These are phyloP conservation scores for Pagrus major DNA, from an alignment of 2,113 vertebrate species.

Conservation along the genomic window DNA sequence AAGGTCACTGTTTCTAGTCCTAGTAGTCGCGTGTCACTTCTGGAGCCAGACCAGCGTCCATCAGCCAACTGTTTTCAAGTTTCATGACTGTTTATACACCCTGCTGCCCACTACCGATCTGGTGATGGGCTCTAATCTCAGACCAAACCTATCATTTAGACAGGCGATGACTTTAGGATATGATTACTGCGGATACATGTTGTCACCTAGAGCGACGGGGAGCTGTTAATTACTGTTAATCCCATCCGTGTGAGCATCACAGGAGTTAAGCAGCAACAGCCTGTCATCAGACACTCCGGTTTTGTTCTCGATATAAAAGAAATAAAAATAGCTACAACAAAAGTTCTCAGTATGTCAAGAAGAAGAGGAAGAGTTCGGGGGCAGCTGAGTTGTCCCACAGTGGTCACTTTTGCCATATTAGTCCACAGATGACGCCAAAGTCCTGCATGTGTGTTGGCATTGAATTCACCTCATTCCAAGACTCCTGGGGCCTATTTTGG, in stretches of 20 bases:
- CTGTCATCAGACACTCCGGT: not conserved
- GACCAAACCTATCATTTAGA: conserved; percentile 44
- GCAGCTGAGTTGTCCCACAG: conserved; percentile 27
- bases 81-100: conserved; percentile 68
- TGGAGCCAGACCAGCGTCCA: conserved; percentile 51
- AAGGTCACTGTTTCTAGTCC: conserved; percentile 23
- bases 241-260: not conserved
- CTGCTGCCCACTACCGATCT: conserved; percentile 19
- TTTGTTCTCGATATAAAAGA: conserved; percentile 31
- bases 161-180: conserved; percentile 69
- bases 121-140: not conserved
- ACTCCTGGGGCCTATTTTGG: conserved; percentile 82
- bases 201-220: not conserved
- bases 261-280: not conserved
- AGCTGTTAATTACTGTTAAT: conserved; percentile 46
- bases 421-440: conserved; percentile 78
- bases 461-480: conserved; percentile 86
- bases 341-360: conserved; percentile 14
- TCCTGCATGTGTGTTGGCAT: conserved; percentile 72
- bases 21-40: conserved; percentile 42
- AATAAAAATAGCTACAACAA: conserved; percentile 55
- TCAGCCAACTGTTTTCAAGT: conserved; percentile 69
- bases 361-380: not conserved
- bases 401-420: conserved; percentile 78
- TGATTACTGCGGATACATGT: conserved; percentile 39